A percentile compares a stretch with the other conserved stretches of the same genome.
phyloP scores from a whole-genome alignment of 1,140 invertebrate species.

The Vanessa atalanta region DNA sequence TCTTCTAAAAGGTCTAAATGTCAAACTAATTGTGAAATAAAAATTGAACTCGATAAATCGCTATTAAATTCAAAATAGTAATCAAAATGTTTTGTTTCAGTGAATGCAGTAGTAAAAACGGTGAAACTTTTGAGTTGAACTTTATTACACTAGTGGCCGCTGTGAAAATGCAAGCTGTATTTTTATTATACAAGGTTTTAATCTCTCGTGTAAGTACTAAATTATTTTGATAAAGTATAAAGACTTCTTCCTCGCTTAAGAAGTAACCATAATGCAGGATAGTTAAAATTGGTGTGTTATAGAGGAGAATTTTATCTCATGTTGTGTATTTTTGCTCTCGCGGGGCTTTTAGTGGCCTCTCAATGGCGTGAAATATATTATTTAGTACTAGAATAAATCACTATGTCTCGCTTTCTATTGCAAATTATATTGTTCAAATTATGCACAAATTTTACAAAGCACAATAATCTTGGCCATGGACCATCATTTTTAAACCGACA shows the following conservation, averaged over 20 bases:
- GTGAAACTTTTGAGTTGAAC: constrained; percentile 48
- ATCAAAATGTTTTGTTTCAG: constrained; percentile 48
- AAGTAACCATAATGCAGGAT: constrained; percentile 61
- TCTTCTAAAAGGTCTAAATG: too few species aligned
- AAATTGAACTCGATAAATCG: neutral
- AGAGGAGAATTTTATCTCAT: constrained; percentile 45
- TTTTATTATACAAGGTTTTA: constrained; percentile 61
- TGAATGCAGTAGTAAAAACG: constrained; percentile 41
- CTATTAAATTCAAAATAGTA: neutral
- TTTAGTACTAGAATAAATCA: constrained; percentile 15
- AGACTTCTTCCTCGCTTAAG: constrained; percentile 70
- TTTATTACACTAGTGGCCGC: constrained; percentile 56
- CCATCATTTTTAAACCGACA: constrained; percentile 29
- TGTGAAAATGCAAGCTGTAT: constrained; percentile 71
- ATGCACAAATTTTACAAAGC: constrained; percentile 34
- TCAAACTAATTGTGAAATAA: neutral
- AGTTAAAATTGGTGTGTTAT: constrained; percentile 60
- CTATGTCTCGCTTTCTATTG: constrained; percentile 19
- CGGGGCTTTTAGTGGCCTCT: constrained; percentile 56
- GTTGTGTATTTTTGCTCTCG: constrained; percentile 47
- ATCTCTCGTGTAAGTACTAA: constrained; percentile 73
- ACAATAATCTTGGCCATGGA: constrained; percentile 31
- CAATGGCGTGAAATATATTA: neutral
- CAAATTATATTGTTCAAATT: constrained; percentile 17
- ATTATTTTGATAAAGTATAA: constrained; percentile 78